Conservation (phyloP, 2,797 vertebrate species). For the Sebastolobus altivelis region DNA sequence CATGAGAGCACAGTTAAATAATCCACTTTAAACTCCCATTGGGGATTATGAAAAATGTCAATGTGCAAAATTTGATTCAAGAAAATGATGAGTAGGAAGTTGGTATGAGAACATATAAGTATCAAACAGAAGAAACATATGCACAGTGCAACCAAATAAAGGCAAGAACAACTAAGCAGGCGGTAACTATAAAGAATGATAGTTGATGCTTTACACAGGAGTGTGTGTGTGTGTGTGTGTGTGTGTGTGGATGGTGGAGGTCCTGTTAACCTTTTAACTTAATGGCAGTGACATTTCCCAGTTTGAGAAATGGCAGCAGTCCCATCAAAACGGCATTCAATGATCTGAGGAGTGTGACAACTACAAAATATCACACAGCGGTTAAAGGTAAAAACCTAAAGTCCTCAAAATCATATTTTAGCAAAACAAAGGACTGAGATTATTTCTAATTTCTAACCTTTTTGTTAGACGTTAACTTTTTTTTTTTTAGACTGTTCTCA, state of each 20-base stretch:
- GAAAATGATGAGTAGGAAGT: background rate
- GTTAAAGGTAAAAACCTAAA: background rate
- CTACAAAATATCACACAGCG: background rate
- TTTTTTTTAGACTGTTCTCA: too few species aligned
- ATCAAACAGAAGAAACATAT: background rate
- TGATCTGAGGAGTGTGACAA: background rate
- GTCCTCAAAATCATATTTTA: background rate
- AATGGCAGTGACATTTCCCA: slow-evolving; percentile 26
- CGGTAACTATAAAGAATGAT: slow-evolving; percentile 2
- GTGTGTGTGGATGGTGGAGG: background rate
- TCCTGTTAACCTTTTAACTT: slow-evolving; percentile 41
- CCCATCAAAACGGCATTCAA: background rate
- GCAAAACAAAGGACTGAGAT: background rate
- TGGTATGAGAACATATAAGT: background rate
- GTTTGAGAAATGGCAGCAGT: slow-evolving; percentile 12
- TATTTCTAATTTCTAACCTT: background rate
- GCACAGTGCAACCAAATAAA: background rate
- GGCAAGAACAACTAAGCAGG: slow-evolving; percentile 1
- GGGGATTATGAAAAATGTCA: background rate
- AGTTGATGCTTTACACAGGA: too few species aligned
- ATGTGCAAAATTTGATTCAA: background rate
- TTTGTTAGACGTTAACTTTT: background rate
- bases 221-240: background rate
- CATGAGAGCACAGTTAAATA: slow-evolving; percentile 19
- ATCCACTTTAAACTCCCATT: slow-evolving; percentile 19